Conservation (phyloP, 2,888 invertebrate genomes). For the Limnephilus lunatus region DNA sequence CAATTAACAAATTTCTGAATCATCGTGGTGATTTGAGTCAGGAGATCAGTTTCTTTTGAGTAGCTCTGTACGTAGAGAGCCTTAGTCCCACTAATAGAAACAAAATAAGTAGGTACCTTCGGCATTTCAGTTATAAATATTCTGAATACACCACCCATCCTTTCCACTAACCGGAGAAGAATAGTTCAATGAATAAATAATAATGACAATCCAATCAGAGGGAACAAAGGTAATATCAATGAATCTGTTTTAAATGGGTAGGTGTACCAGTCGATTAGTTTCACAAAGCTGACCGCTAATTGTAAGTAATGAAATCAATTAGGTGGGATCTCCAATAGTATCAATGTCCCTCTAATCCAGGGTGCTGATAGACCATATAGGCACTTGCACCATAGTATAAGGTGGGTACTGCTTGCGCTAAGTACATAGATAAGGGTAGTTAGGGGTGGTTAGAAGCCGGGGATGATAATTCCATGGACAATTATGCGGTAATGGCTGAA, state of each 20-base stretch:
- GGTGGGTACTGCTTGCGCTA: neutral
- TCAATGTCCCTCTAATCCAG: slow-evolving; percentile 52
- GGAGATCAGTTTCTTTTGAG: no score
- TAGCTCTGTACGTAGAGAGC: no score
- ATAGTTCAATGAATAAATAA: neutral
- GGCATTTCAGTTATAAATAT: neutral
- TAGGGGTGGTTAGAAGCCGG: neutral
- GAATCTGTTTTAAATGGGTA: neutral
- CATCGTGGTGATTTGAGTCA: no score
- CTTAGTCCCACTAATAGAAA: no score
- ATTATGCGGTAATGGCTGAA: neutral
- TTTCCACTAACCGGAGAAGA: neutral
- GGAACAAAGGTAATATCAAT: slow-evolving; percentile 2
- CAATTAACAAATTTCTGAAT: no score
- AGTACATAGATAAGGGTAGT: neutral
- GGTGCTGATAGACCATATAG: slow-evolving; percentile 1
- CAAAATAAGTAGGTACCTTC: neutral
- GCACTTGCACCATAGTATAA: neutral
- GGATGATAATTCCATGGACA: neutral
- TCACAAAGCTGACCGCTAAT: slow-evolving; percentile 56
- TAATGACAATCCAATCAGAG: neutral
- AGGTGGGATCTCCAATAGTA: slow-evolving; percentile 46
- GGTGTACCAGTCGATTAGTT: slow-evolving; percentile 51
- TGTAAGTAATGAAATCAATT: slow-evolving; percentile 59
- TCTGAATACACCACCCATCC: no score